Conservation (phyloP, 2,113 vertebrate genomes). For the Triplophysa rosa region DNA sequence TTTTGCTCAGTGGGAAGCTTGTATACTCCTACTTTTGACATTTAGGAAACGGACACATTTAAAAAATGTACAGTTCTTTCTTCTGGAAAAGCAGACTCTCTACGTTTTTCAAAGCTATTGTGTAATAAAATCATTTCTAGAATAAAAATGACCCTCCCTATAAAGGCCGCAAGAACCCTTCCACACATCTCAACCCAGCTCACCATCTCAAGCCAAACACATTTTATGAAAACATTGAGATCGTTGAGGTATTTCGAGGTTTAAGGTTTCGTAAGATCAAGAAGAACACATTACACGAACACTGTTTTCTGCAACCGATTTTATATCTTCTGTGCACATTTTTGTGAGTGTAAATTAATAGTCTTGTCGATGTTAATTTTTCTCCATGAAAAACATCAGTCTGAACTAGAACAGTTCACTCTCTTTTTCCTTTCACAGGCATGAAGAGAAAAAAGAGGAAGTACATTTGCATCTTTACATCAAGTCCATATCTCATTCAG, state of each 20-base stretch:
- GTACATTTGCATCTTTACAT: conserved; percentile 74
- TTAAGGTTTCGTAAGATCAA: neutral
- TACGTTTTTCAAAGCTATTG: too few relatives aligned
- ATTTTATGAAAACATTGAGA: neutral
- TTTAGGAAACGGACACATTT: too few relatives aligned
- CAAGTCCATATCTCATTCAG: conserved; percentile 64
- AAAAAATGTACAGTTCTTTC: too few relatives aligned
- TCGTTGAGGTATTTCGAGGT: neutral
- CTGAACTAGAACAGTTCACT: conserved; percentile 58
- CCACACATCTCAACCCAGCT: too few relatives aligned
- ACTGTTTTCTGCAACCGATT: conserved; percentile 31
- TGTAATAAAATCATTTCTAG: too few relatives aligned
- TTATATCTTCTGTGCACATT: conserved; percentile 51
- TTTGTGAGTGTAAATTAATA: conserved; percentile 37
- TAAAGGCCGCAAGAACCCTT: too few relatives aligned
- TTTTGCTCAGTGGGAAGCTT: too few relatives aligned
- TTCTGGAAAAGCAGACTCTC: too few relatives aligned
- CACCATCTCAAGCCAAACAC: conserved; percentile 1
- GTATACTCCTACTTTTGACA: too few relatives aligned
- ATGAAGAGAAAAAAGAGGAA: conserved; percentile 75
- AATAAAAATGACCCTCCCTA: too few relatives aligned
- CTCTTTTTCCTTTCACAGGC: conserved; percentile 56
- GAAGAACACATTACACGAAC: conserved; percentile 15
- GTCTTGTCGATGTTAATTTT: conserved; percentile 35
- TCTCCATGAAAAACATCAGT: conserved; percentile 59